Evolutionary conservation across 64 coral and sea anemone species (phyloP).

Genomic region (Stichodactyla helianthus): DNA sequence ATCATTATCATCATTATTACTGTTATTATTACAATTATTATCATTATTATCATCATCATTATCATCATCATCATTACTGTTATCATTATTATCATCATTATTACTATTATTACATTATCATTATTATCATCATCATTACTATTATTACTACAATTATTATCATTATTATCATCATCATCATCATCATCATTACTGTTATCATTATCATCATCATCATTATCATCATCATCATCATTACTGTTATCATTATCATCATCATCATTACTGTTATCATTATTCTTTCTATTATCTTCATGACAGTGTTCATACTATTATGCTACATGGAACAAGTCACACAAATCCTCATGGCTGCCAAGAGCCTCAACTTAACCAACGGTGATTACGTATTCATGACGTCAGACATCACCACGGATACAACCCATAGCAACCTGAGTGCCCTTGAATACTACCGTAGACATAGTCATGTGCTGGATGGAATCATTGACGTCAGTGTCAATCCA

Average conservation of each 20-base stretch:
- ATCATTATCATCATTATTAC: too few relatives aligned
- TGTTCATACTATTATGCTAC: constrained; percentile 9
- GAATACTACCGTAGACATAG: background rate
- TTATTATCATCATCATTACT: too few relatives aligned
- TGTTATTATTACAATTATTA: too few relatives aligned
- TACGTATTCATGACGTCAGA: constrained; percentile 13
- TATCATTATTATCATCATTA: too few relatives aligned
- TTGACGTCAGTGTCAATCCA: constrained; percentile 8
- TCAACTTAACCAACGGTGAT: constrained; percentile 4
- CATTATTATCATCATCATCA: too few relatives aligned
- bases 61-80: too few relatives aligned
- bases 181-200: too few relatives aligned
- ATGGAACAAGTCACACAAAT: background rate
- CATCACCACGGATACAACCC: background rate
- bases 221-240: too few relatives aligned
- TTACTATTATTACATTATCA: too few relatives aligned
- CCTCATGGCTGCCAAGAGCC: background rate
- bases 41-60: too few relatives aligned
- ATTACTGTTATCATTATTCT: background rate
- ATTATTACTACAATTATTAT: too few relatives aligned
- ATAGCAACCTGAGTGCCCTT: constrained; percentile 1
- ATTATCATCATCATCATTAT: too few relatives aligned
- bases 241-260: background rate
- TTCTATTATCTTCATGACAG: background rate
- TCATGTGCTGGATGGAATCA: constrained; percentile 1